Base-by-base conservation (phyloP, 2,113 vertebrate genomes). In the Festucalex cinctus region DNA sequence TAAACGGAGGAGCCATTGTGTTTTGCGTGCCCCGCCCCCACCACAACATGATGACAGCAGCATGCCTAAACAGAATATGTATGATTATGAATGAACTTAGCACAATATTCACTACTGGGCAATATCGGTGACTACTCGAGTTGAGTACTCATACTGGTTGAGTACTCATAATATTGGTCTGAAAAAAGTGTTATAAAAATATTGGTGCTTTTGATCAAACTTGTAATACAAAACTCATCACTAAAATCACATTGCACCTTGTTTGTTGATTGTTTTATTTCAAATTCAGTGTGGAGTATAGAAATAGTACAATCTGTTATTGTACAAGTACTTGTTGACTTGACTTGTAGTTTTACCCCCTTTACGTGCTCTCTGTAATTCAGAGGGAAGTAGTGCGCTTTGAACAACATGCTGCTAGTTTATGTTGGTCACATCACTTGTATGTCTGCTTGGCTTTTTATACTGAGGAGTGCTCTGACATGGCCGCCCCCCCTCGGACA, bases 401-500 rank as follows among this genome's bases (percentile, higher is more conserved):
- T 32, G 28, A 71, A 65, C 35, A 61, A 71, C 44, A 63, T 70
- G 56, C 22, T 57, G 26, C 6, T 57, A 28, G 13, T 16, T 53
- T 35, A 65, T 9, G 4, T 65, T 51, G 32, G 3, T 65, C 48
- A 63, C 60, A 49, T 73, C 65, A 35, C 19, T 72, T 76, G 66
- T 66, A 48, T 1, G 56, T 64, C 69, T 64, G 16, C 26, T 17
- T 57, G 26, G 65, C 51, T 75, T n/a, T n/a, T 2, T 63, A 78
- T 14, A 28, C 56, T 66, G 24, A 43, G 39, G 43, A 20, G 7
- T 60, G 43, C 28, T 75, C 36, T 69, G 58, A 17, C 12, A 67
- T 49, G 49, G 65, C 49, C 26, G 58, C 20, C 19, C 49, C 49
- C 62, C 9, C 58, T 28, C 69, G 68, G 63, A 53, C 36, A 37